Conservation (phyloP, 2,888 invertebrate genomes). For the Mamestra brassicae region DNA sequence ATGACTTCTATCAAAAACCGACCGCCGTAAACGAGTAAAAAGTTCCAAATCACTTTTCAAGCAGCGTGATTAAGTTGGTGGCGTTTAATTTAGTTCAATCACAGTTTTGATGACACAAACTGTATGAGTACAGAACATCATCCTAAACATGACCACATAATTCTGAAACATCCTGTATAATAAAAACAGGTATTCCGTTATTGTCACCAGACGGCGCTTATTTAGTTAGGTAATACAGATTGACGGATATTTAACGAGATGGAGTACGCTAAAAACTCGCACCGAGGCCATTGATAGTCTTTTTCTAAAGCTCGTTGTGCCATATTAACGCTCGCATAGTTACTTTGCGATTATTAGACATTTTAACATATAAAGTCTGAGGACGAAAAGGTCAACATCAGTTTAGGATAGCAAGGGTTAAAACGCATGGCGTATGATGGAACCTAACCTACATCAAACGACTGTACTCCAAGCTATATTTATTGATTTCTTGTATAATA, state of each 20-base stretch:
- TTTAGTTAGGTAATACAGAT: too few relatives aligned
- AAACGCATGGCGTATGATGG: neutral
- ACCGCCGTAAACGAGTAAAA: too few relatives aligned
- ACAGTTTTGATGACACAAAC: too few relatives aligned
- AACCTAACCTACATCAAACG: neutral
- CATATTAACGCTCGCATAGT: neutral
- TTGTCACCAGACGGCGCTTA: neutral
- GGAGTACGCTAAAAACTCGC: neutral
- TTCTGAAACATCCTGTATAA: too few relatives aligned
- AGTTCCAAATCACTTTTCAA: too few relatives aligned
- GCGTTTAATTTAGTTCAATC: too few relatives aligned
- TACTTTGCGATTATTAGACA: neutral
- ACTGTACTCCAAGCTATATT: too few relatives aligned
- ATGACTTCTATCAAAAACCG: too few relatives aligned
- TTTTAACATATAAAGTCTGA: neutral
- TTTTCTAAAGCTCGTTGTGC: constrained; percentile 24
- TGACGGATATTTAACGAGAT: neutral
- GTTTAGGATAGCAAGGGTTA: neutral
- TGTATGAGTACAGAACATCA: too few relatives aligned
- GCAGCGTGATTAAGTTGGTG: too few relatives aligned
- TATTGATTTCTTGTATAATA: neutral
- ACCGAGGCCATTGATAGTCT: neutral
- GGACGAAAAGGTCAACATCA: neutral
- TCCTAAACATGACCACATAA: too few relatives aligned
- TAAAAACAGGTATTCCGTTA: too few relatives aligned